Conservation (phyloP, 2,797 vertebrate genomes). For the Sebastes vulpes region DNA sequence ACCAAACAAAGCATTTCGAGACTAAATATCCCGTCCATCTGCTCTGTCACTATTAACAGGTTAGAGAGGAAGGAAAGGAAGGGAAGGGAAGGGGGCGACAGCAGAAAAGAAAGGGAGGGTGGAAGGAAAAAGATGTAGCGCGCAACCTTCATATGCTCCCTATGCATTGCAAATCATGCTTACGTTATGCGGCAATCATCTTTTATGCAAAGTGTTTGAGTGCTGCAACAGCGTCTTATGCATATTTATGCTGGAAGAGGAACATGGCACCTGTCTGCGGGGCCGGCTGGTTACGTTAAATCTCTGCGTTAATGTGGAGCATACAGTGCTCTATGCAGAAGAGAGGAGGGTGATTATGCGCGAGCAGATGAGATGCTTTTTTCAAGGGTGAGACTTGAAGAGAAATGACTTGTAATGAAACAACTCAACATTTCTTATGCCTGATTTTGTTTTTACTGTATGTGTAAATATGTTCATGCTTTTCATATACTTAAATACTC, state of each 20-base stretch:
- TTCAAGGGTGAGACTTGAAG: constrained; percentile 13
- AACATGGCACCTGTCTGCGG: constrained; percentile 71
- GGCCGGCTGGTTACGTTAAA: constrained; percentile 50
- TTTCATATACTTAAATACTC: constrained; percentile 5
- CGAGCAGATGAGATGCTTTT: constrained; percentile 45
- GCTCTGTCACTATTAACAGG: not conserved
- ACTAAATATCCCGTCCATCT: constrained; percentile 17
- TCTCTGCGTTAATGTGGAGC: constrained; percentile 63
- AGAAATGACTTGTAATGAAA: constrained; percentile 33
- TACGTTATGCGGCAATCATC: constrained; percentile 71
- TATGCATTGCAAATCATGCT: constrained; percentile 77
- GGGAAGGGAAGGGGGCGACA: not conserved
- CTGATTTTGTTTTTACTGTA: constrained; percentile 12
- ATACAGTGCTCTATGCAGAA: constrained; percentile 40
- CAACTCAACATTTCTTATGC: not conserved
- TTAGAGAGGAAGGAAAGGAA: not conserved
- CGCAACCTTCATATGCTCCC: constrained; percentile 64
- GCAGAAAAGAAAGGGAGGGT: not conserved
- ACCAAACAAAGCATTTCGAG: constrained; percentile 8
- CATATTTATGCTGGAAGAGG: constrained; percentile 72
- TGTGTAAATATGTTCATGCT: constrained; percentile 13
- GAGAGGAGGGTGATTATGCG: constrained; percentile 59
- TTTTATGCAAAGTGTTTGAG: constrained; percentile 79
- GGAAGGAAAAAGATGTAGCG: constrained; percentile 8
- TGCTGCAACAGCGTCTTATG: constrained; percentile 63